These are phyloP conservation scores for Coregonus sp. DNA, from an alignment of 2,797 vertebrate species.

Conservation along the genomic window DNA sequence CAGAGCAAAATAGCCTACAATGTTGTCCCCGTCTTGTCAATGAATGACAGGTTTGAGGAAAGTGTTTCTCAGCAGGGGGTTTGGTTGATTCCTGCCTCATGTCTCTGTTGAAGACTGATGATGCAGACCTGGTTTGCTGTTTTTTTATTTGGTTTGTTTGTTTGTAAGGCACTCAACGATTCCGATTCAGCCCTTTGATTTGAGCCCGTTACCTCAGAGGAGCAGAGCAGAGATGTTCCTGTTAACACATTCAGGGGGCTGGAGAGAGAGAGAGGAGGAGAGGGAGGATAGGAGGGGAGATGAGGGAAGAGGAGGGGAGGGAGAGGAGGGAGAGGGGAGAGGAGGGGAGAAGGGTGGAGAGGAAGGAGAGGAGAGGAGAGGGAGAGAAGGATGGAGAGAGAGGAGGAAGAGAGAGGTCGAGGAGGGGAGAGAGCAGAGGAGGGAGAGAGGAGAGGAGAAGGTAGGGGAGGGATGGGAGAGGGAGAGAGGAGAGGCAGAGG, in stretches of 20 bases:
- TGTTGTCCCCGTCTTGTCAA: background rate
- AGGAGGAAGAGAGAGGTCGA: background rate
- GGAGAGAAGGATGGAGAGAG: no score
- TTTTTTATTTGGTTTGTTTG: slow-evolving; percentile 18
- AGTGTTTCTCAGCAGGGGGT: background rate
- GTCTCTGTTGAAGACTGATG: slow-evolving; percentile 12
- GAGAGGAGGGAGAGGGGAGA: no score
- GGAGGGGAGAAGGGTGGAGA: background rate
- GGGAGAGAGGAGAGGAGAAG: no score
- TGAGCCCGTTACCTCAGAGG: background rate
- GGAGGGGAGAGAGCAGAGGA: background rate
- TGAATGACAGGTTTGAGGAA: background rate
- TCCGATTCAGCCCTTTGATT: slow-evolving; percentile 24
- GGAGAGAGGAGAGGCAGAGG: background rate
- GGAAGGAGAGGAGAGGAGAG: no score
- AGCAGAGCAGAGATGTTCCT: background rate
- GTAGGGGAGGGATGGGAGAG: no score
- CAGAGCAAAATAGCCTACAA: background rate
- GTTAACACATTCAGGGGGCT: background rate
- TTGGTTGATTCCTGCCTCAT: background rate
- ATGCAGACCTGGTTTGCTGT: background rate
- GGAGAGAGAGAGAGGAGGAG: background rate
- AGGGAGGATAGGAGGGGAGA: background rate
- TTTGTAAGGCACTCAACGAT: slow-evolving; percentile 10
- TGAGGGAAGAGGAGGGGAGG: background rate